These are phyloP conservation scores for Catagonus wagneri DNA, from an alignment of 2,113 vertebrate genomes.

Conservation along the genomic window DNA sequence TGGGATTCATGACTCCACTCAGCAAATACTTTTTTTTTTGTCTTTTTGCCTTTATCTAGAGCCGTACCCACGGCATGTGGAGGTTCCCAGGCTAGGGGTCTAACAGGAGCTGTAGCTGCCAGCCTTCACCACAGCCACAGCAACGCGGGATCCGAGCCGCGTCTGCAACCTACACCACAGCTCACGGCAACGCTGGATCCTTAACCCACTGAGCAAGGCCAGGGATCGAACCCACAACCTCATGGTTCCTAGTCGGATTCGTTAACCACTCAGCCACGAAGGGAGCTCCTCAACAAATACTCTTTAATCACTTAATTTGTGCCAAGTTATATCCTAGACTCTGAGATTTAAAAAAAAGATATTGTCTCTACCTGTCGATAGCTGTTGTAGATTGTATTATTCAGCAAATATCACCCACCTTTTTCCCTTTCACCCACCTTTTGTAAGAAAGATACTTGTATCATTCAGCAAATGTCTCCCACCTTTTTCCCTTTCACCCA, in stretches of 20 bases:
- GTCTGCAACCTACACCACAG: too few species aligned
- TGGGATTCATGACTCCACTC: neutral
- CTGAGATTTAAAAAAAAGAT: neutral
- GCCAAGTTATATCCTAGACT: neutral
- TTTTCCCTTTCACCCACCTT: neutral
- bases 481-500: neutral
- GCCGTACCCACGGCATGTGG: too few species aligned
- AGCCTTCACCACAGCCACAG: too few species aligned
- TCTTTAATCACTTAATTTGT: neutral
- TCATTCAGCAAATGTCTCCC: neutral
- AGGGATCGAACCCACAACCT: too few species aligned
- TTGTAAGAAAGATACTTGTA: neutral
- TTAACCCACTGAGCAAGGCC: too few species aligned
- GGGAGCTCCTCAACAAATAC: neutral
- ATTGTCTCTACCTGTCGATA: neutral
- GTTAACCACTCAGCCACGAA: too few species aligned
- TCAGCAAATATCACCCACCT: neutral
- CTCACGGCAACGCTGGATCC: too few species aligned
- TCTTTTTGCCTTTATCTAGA: too few species aligned
- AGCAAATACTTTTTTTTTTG: neutral
- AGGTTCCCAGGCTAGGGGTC: too few species aligned
- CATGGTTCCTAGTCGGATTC: too few species aligned
- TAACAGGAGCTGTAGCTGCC: too few species aligned
- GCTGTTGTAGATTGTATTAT: neutral
- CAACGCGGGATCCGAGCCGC: too few species aligned